A percentile compares a stretch with the other conserved stretches of the same genome.
phyloP scores from a whole-genome alignment of 2,797 vertebrate species.

The Acanthiza pusilla region DNA sequence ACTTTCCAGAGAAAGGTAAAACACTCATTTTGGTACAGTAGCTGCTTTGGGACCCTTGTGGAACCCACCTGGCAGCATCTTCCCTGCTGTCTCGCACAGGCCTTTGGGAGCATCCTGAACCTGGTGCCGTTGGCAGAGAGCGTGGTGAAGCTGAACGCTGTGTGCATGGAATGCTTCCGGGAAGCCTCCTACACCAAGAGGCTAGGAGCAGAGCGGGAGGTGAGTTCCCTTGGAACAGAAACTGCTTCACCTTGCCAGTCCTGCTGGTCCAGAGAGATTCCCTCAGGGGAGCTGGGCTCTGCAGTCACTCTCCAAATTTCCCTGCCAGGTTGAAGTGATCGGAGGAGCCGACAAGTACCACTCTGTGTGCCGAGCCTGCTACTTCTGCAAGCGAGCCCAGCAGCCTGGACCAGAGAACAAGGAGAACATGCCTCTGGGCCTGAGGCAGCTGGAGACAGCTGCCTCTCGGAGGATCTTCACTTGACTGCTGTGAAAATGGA shows the following conservation, averaged over 20 bases:
- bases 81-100: slow-evolving; percentile 59
- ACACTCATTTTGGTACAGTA: background rate
- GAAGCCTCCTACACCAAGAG: slow-evolving; percentile 96
- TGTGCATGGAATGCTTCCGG: slow-evolving; percentile 94
- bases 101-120: slow-evolving; percentile 91
- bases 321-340: slow-evolving; percentile 90
- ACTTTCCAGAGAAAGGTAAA: slow-evolving; percentile 96
- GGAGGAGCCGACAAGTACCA: slow-evolving; percentile 95
- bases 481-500: slow-evolving; percentile 11
- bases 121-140: slow-evolving; percentile 93
- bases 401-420: slow-evolving; percentile 63
- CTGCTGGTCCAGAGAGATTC: background rate
- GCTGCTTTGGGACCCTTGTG: background rate
- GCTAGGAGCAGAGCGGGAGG: slow-evolving; percentile 90
- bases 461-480: slow-evolving; percentile 76
- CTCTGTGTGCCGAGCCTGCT: slow-evolving; percentile 88
- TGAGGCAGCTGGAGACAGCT: slow-evolving; percentile 24
- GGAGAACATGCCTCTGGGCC: slow-evolving; percentile 76
- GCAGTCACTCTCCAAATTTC: background rate
- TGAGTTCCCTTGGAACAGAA: slow-evolving; percentile 45
- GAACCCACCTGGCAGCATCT: background rate
- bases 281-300: background rate
- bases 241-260: background rate
- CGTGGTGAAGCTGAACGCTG: slow-evolving; percentile 93
- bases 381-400: slow-evolving; percentile 64